A percentile compares a stretch with the other conserved stretches of the same genome.
These are phyloP conservation scores for Cisticola juncidis DNA, from an alignment of 2,113 vertebrate genomes.

Conservation along the genomic window DNA sequence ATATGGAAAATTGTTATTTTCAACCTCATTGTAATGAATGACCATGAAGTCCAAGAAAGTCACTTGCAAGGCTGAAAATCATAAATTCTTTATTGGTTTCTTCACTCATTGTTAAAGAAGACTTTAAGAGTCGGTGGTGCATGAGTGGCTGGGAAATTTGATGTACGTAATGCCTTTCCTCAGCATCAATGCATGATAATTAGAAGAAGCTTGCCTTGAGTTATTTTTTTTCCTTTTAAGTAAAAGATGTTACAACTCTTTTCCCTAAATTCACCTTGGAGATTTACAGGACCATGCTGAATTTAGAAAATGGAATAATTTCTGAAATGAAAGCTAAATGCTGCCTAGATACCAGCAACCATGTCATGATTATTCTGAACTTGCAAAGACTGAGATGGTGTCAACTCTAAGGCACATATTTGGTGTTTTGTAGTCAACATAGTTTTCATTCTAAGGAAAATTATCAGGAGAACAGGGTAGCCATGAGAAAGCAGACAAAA, in stretches of 20 bases:
- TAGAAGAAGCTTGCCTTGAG: neutral
- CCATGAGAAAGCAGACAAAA: neutral
- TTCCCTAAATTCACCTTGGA: neutral
- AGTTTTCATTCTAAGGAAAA: neutral
- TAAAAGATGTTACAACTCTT: neutral
- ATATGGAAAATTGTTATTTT: neutral
- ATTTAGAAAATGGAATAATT: neutral
- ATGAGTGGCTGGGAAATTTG: neutral
- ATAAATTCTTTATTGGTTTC: neutral
- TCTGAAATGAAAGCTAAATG: neutral
- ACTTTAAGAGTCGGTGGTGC: neutral
- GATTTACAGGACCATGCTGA: neutral
- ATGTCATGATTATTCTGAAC: neutral
- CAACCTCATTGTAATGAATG: neutral
- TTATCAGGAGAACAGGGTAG: neutral
- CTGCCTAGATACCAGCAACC: neutral
- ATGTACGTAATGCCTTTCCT: neutral
- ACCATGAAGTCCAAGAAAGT: neutral
- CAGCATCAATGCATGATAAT: neutral
- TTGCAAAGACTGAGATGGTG: neutral
- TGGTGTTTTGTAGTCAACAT: neutral
- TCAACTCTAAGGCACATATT: neutral
- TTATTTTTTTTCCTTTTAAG: neutral
- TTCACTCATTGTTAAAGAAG: neutral
- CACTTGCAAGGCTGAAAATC: neutral